A percentile compares a stretch with the other conserved stretches of the same genome.
phyloP scores from a whole-genome alignment of 1,140 invertebrate species.

The Drosophila watanabei region DNA sequence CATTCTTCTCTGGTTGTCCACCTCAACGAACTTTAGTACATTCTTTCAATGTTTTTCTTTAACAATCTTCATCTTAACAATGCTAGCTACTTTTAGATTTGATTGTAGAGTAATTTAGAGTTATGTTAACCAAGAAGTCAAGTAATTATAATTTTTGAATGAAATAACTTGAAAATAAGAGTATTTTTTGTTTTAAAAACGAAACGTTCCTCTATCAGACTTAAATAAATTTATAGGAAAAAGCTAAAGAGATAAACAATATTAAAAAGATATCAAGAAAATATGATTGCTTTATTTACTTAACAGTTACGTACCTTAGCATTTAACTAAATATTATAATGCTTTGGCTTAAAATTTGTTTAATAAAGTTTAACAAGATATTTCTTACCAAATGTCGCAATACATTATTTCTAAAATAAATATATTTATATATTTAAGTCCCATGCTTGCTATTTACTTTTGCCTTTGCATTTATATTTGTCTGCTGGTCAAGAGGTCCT shows the following conservation, averaged over 20 bases:
- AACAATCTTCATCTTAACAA: neutral
- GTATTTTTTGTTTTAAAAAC: neutral
- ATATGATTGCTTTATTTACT: neutral
- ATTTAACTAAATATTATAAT: no score
- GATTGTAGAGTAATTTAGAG: neutral
- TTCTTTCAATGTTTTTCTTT: neutral
- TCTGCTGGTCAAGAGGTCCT: neutral
- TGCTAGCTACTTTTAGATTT: neutral
- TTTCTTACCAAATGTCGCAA: neutral
- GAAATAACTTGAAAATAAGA: neutral
- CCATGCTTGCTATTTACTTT: neutral
- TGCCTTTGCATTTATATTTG: neutral
- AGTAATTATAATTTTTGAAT: neutral
- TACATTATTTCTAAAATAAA: neutral
- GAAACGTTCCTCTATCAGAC: neutral
- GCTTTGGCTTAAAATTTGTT: no score
- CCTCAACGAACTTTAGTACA: neutral
- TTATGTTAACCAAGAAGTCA: neutral
- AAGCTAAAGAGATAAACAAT: neutral
- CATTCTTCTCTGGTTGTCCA: slow-evolving; percentile 1
- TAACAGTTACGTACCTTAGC: neutral
- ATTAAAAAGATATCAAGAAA: neutral
- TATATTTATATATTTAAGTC: neutral
- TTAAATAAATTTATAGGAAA: neutral
- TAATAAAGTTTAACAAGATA: neutral